Base-by-base conservation (phyloP, 1,140 invertebrate species). In the Copidosoma floridanum region DNA sequence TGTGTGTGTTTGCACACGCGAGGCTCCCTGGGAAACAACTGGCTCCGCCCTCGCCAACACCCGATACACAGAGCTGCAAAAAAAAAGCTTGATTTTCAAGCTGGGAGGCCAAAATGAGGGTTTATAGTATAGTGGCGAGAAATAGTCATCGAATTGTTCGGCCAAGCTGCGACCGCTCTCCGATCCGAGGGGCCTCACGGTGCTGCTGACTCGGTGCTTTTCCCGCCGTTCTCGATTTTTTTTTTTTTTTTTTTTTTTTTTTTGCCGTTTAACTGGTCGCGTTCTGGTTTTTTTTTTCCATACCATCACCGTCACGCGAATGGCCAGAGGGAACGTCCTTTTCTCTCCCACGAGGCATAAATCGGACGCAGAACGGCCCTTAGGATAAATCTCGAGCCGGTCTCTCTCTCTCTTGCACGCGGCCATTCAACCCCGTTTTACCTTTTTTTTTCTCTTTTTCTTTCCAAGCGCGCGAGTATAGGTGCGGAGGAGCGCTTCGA, bases 81-180 rank as follows among this genome's bases (percentile, higher is more conserved):
- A n/a, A n/a, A n/a, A n/a, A n/a, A n/a, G n/a, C n/a, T n/a, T n/a
- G n/a, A n/a, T n/a, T n/a, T n/a, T n/a, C n/a, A n/a, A n/a, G n/a
- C n/a, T n/a, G n/a, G n/a, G n/a, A n/a, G n/a, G n/a, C n/a, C n/a
- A n/a, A n/a, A n/a, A n/a, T n/a, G n/a, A n/a, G n/a, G n/a, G n/a
- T n/a, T n/a, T n/a, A n/a, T n/a, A n/a, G n/a, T n/a, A n/a, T n/a
- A n/a, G n/a, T n/a, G n/a, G n/a, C n/a, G n/a, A n/a, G n/a, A n/a
- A n/a, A n/a, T n/a, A n/a, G n/a, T n/a, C n/a, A 55, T 61, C 56
- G 44, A 61, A 61, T 55, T 51, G 41, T 60, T 60, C 50, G 52
- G n/a, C 23, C 59, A 55, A 61, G 58, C 58, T 54, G 58, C 26
- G 51, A 32, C 43, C 51, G 20, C 53, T 38, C 41, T 26, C 47